Conservation (phyloP, 1,140 invertebrate species). For the Phthorimaea operculella region DNA sequence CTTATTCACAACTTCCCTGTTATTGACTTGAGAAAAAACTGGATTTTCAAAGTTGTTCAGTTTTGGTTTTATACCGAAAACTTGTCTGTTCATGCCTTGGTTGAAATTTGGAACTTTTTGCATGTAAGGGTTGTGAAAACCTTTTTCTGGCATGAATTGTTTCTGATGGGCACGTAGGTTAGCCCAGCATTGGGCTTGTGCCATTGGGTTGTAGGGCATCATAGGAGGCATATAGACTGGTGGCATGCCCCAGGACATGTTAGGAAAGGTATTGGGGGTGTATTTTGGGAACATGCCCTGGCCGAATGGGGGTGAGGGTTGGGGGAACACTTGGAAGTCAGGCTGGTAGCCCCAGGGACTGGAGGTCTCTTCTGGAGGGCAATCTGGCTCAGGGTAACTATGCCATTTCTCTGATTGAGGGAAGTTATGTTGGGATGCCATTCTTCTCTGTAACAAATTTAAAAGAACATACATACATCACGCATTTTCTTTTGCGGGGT, state of each 20-base stretch:
- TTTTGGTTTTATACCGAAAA: too few relatives aligned
- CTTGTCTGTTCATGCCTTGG: too few relatives aligned
- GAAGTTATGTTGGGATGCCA: neutral
- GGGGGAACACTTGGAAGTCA: conserved; percentile 7
- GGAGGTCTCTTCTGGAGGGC: conserved; percentile 7
- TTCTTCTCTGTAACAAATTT: conserved; percentile 2
- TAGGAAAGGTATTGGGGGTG: conserved; percentile 5
- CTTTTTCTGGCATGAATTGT: too few relatives aligned
- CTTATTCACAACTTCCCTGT: too few relatives aligned
- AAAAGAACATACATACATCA: too few relatives aligned
- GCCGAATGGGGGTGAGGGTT: conserved; percentile 22
- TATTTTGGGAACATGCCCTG: conserved; percentile 26
- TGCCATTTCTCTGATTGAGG: conserved; percentile 18
- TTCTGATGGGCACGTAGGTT: neutral
- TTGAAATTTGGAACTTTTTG: too few relatives aligned
- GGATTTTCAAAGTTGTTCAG: too few relatives aligned
- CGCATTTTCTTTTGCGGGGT: too few relatives aligned
- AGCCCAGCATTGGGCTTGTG: neutral
- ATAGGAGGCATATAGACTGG: neutral
- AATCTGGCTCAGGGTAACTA: conserved; percentile 28
- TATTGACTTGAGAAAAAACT: too few relatives aligned
- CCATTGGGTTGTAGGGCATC: neutral
- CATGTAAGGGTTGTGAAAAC: too few relatives aligned
- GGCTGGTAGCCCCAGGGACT: neutral
- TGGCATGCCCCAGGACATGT: neutral